Evolutionary conservation across 2,113 vertebrate species (phyloP).

Genomic region (Setophaga coronata): DNA sequence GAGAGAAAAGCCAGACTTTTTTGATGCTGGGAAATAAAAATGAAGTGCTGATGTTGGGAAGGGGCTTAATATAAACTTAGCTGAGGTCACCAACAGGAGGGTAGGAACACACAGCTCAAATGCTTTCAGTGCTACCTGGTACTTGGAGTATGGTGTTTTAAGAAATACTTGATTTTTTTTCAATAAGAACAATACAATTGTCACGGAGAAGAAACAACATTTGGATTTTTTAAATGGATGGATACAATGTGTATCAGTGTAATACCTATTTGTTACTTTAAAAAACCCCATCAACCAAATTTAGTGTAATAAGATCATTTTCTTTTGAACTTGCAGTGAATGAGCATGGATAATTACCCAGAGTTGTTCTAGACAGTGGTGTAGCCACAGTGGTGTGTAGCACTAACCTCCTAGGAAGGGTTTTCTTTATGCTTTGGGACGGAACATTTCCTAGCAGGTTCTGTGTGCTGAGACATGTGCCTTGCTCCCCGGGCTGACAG

Average conservation of each 20-base stretch:
- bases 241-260: neutral
- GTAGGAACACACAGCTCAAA: neutral
- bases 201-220: neutral
- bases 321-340: neutral
- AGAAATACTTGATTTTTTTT: neutral
- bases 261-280: neutral
- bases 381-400: neutral
- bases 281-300: neutral
- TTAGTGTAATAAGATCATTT: fast-evolving
- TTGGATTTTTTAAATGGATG: neutral
- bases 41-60: slow-evolving; percentile 4
- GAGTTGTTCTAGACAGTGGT: neutral
- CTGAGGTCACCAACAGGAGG: neutral
- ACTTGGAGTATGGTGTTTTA: neutral
- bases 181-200: neutral
- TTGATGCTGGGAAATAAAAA: slow-evolving; percentile 1
- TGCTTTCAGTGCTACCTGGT: neutral
- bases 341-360: neutral
- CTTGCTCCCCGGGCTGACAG: neutral
- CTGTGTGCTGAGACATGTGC: neutral
- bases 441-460: neutral
- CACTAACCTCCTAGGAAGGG: neutral
- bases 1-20: slow-evolving; percentile 7
- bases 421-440: neutral
- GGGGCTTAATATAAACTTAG: slow-evolving; percentile 12